Conservation (phyloP, 30 jellyfish, hydroid and myxozoan species). For the Chironex yamaguchii region DNA sequence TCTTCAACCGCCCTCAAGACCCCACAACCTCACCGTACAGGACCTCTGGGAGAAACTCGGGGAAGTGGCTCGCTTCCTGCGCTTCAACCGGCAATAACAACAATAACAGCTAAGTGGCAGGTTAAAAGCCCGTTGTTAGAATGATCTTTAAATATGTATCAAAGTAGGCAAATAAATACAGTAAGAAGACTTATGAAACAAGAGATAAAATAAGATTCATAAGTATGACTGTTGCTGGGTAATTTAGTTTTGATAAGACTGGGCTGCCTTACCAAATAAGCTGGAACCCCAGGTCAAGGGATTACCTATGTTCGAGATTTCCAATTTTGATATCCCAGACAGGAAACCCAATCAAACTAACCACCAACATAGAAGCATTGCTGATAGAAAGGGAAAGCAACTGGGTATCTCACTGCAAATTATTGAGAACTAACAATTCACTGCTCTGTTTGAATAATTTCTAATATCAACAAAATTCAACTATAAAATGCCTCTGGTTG, state of each 20-base stretch:
- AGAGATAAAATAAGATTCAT: too few species aligned
- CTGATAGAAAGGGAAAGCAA: slow-evolving; percentile 7
- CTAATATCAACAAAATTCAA: neutral
- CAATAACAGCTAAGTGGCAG: too few species aligned
- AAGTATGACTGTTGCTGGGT: neutral
- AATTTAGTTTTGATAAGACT: neutral
- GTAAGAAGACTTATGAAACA: too few species aligned
- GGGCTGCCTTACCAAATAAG: neutral
- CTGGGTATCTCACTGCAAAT: slow-evolving; percentile 1
- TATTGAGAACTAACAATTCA: neutral
- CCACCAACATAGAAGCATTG: slow-evolving; percentile 1
- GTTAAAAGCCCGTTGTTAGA: too few species aligned
- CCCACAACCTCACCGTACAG: too few species aligned
- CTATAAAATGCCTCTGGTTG: slow-evolving; percentile 4
- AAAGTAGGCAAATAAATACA: too few species aligned
- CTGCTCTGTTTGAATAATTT: neutral
- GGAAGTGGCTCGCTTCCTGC: too few species aligned
- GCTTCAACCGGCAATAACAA: too few species aligned
- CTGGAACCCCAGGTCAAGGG: slow-evolving; percentile 20
- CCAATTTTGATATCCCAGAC: slow-evolving; percentile 19
- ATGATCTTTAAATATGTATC: too few species aligned
- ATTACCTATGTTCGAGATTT: slow-evolving; percentile 3
- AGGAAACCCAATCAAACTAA: neutral
- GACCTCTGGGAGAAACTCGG: too few species aligned
- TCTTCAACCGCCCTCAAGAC: too few species aligned